Evolutionary conservation across 37 sponge, comb jelly and placozoan genomes (phyloP).

Genomic region (Bolinopsis microptera): DNA sequence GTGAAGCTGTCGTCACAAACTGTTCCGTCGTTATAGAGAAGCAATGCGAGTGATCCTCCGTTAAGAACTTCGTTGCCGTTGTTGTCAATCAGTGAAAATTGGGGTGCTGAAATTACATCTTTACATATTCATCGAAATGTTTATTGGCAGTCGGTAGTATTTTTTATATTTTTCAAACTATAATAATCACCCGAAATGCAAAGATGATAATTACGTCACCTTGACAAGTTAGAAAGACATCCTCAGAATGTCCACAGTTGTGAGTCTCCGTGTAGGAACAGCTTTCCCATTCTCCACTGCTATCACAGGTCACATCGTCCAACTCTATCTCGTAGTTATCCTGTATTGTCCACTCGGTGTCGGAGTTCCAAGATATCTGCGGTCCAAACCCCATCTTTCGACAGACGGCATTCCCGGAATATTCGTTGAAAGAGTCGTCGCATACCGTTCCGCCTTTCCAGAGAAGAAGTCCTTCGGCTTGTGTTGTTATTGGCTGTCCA

Average conservation of each 20-base stretch:
- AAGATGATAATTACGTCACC: no score
- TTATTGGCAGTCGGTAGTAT: no score
- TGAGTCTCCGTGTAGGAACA: neutral
- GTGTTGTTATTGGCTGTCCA: neutral
- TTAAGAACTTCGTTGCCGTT: neutral
- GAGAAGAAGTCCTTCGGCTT: neutral
- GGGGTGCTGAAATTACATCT: no score
- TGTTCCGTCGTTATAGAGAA: neutral
- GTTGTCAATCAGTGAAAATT: neutral
- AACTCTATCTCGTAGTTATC: neutral
- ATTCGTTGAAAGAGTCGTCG: neutral
- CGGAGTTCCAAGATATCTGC: no score
- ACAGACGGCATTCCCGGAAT: neutral
- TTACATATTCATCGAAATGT: no score
- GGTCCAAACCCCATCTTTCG: neutral
- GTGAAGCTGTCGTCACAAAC: neutral
- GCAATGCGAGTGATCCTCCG: neutral
- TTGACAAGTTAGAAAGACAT: neutral
- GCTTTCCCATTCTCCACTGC: neutral
- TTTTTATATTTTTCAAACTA: no score
- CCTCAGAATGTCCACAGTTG: neutral
- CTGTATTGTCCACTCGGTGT: neutral
- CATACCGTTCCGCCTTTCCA: neutral
- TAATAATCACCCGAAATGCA: no score
- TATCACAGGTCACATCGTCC: neutral